Base-by-base conservation (phyloP, 2,888 invertebrate species). In the Rapana venosa region DNA sequence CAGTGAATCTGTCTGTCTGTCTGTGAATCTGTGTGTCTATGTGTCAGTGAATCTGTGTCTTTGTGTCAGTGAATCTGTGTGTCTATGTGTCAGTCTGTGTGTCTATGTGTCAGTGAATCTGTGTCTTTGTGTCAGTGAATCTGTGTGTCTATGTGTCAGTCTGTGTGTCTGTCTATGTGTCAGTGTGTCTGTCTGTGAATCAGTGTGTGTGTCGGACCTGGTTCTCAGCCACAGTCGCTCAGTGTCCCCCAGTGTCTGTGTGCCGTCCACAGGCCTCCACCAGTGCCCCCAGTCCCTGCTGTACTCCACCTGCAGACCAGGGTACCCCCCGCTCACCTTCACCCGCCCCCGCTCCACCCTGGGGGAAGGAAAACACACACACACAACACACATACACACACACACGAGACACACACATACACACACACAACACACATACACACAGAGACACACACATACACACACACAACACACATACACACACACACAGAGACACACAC, bases 251-350 rank as follows among this genome's bases (percentile, higher is more conserved):
- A 90, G 58, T 20, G 30, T 0, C n/a, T 89, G 86, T 15, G 56
- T 35, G 4, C 87, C 56, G 36, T 87, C 85, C 22, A 88, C 90
- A 20, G 87, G 74, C 5, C 56, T 20, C 92, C 92, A 92, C 11
- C 83, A 89, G 5, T 86, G 36, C 32, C 92, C 92, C 47, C 83
- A 77, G 88, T 92, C 90, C 26, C 56, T 61, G 84, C 90, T 92
- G 87, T 81, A 92, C 90, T 90, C 87, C n/a, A 92, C 91, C n/a
- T 61, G 74, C 88, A 88, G 91, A 87, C 88, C 92, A n/a, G 92
- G 91, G 83, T 87, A 91, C 20, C 87, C 81, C 1, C 92, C 91
- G 81, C 92, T 92, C 26, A 92, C 90, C 70, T 90, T 70, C 20
- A 93, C 84, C 30, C 87, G 83, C 11, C 87, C 90, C 35, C 88